Base-by-base conservation (phyloP, 2,888 invertebrate genomes). In the Meloe dianella region DNA sequence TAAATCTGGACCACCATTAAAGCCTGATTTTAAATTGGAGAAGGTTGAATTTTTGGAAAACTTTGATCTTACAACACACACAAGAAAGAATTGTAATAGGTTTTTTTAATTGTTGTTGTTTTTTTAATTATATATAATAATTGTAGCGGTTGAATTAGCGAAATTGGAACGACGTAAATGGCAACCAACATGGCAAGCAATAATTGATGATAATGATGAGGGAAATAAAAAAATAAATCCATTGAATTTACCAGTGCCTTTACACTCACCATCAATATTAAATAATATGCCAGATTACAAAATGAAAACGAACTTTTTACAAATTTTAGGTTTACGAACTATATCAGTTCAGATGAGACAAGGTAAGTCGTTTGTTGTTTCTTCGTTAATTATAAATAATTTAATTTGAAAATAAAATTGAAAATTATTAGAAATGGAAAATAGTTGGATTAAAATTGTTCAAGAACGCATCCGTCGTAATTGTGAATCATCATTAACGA, bases 61-160 rank as follows among this genome's bases (percentile, higher is more conserved):
- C 72, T 88, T 91, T 70, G 88, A 86, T 60, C 82, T 92, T 66
- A 89, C 89, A 8, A 89, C 91, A n/a, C 85, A 86, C 64, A 83
- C 84, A 60, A 84, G 81, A 70, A 88, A 84, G 74, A 89, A 89
- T 84, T 89, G 91, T 91, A 84, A 84, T 84, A n/a, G n/a, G n/a
- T 75, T 61, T 58, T 51, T 41, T 63, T 35, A 7, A 32, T 12
- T 30, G 20, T 57, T 12, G 20, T 47, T 64, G 57, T 60, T 35
- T 67, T 57, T 69, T 63, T 69, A 41, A 6, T 41, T 6, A 41
- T 6, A 17, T n/a, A 17, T 7, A 17, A 32, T 51, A 30, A 59
- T 79, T 79, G 10, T 78, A 88, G 88, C 85, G 72, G 85, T 88
- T 76, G 87, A 91, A 78, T 80, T 91, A 61, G 85, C 86, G 56